phyloP scores from a whole-genome alignment of 2,113 vertebrate species.

The Proterorhinus semilunaris region DNA sequence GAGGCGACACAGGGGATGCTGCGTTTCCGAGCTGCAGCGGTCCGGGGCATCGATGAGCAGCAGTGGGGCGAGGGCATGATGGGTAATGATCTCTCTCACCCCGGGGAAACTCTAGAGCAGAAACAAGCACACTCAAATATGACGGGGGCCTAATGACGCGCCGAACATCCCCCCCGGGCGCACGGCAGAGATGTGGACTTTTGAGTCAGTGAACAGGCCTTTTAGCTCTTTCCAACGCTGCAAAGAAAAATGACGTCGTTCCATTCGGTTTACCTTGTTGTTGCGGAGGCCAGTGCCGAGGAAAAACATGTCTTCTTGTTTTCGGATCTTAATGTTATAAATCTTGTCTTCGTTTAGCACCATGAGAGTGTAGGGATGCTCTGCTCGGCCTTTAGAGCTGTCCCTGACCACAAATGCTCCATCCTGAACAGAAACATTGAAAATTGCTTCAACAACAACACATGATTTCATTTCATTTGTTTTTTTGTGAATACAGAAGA shows the following conservation, averaged over 20 bases:
- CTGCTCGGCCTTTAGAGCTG: constrained; percentile 76
- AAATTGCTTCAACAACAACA: not conserved
- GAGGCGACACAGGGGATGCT: constrained; percentile 59
- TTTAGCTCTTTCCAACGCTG: not conserved
- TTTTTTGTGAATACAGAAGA: constrained; percentile 5
- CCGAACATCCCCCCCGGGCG: constrained; percentile 34
- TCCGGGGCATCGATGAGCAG: constrained; percentile 83
- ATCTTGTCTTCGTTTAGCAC: constrained; percentile 84
- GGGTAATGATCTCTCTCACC: constrained; percentile 82
- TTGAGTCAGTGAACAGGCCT: constrained; percentile 11
- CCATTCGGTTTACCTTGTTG: constrained; percentile 74
- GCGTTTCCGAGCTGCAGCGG: constrained; percentile 72
- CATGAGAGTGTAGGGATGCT: constrained; percentile 88
- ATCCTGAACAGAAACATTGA: constrained; percentile 68
- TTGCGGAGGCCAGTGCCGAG: constrained; percentile 80
- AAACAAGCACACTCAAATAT: constrained; percentile 33
- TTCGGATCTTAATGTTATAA: constrained; percentile 88
- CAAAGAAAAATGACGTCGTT: not conserved
- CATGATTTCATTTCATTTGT: not conserved
- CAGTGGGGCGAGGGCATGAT: constrained; percentile 80
- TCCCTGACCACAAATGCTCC: constrained; percentile 88
- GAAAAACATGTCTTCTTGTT: constrained; percentile 70
- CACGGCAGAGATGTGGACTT: constrained; percentile 35
- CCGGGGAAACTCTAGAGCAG: constrained; percentile 75
- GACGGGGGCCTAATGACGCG: constrained; percentile 45